Percentiles rank a stretch among this genome's conserved stretches.
phyloP scores from a whole-genome alignment of 2,797 vertebrate species.

The Pyrrhura leucotis region DNA sequence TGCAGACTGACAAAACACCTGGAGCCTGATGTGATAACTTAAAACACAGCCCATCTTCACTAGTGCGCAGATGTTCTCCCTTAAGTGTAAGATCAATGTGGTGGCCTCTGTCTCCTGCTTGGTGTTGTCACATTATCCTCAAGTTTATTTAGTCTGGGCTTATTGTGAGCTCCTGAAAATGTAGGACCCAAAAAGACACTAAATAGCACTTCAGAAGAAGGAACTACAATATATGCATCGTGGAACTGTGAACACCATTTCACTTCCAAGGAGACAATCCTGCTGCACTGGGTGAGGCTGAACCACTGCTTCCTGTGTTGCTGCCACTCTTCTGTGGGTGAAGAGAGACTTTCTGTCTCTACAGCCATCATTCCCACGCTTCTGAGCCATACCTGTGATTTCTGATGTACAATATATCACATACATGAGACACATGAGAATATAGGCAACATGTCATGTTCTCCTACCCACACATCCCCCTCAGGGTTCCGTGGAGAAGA shows the following conservation, averaged over 20 bases:
- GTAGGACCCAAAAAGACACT: not conserved
- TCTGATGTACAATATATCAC: not conserved
- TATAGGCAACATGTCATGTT: not conserved
- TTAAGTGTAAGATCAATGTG: not conserved
- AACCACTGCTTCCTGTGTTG: not conserved
- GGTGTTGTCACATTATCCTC: not conserved
- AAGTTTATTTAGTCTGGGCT: not conserved
- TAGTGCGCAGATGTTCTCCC: not conserved
- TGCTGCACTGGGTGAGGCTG: not conserved
- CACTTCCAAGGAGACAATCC: not conserved
- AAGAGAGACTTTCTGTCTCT: not conserved
- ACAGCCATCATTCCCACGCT: not conserved
- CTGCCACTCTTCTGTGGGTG: rapidly evolving
- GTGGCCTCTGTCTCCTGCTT: not conserved
- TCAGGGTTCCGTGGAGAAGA: not conserved
- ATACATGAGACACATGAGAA: not conserved
- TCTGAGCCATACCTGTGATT: not conserved
- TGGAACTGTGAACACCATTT: not conserved
- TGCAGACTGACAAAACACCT: not conserved
- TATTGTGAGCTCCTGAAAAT: not conserved
- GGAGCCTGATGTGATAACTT: not conserved
- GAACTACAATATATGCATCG: rapidly evolving
- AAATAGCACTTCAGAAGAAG: not conserved
- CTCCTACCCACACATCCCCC: not conserved
- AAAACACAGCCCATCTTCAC: not conserved